Evolutionary conservation across 2,113 vertebrate genomes (phyloP).

Genomic region (Oostethus manadensis): DNA sequence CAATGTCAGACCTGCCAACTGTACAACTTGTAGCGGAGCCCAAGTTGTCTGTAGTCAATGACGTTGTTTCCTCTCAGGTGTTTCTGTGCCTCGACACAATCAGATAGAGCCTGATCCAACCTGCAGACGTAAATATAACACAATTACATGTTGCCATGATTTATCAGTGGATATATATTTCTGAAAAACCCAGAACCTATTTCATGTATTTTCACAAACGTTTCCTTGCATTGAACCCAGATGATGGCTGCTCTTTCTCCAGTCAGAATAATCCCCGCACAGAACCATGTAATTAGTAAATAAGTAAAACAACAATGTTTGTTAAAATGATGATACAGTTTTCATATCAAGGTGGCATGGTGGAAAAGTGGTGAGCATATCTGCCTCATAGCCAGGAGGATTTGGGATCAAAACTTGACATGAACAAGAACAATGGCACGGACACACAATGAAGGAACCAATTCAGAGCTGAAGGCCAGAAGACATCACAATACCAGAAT

Average conservation of each 20-base stretch:
- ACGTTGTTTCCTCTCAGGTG: constrained; percentile 77
- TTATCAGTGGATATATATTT: neutral
- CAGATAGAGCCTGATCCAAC: constrained; percentile 77
- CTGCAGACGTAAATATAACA: constrained; percentile 49
- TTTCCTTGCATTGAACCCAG: neutral
- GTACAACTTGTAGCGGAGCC: constrained; percentile 78
- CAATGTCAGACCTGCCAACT: constrained; percentile 81
- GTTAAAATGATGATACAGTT: neutral
- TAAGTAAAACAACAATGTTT: neutral
- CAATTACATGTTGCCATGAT: neutral
- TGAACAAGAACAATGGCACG: too few species aligned
- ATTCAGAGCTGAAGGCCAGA: too few species aligned
- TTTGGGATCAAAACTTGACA: too few species aligned
- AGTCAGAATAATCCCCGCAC: neutral
- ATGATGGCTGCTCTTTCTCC: neutral
- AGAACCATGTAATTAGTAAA: neutral
- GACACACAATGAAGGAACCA: too few species aligned
- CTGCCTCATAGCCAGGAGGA: too few species aligned
- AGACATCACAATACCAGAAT: neutral
- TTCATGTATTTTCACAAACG: neutral
- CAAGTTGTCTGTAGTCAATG: constrained; percentile 89
- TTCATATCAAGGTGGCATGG: too few species aligned
- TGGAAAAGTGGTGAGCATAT: too few species aligned
- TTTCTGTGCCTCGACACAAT: constrained; percentile 77
- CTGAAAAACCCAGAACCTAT: neutral